Conservation (phyloP, 2,888 invertebrate species). For the Eugnorisma glareosa region DNA sequence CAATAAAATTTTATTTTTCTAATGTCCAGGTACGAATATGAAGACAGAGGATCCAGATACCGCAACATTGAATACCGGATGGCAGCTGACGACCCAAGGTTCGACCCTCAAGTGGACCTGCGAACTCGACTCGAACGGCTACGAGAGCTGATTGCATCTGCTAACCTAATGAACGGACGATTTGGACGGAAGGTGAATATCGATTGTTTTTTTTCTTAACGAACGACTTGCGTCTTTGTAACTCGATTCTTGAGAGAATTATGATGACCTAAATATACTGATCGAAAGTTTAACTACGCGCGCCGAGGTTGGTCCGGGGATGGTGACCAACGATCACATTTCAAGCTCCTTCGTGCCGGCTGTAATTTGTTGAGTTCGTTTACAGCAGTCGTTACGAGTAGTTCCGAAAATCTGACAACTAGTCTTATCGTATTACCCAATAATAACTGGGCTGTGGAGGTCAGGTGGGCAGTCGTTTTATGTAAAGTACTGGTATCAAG, state of each 20-base stretch:
- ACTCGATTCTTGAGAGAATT: not conserved
- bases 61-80: conserved; percentile 88
- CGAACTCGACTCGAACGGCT: conserved; percentile 86
- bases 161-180: conserved; percentile 94
- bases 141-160: conserved; percentile 91
- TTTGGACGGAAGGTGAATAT: conserved; percentile 93
- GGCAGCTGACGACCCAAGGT: conserved; percentile 89
- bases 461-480: not conserved
- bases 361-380: not conserved
- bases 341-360: not conserved
- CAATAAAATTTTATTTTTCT: not conserved
- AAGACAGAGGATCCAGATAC: conserved; percentile 81
- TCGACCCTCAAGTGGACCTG: conserved; percentile 88
- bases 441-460: not conserved
- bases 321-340: not conserved
- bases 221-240: not conserved
- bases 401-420: not conserved
- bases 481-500: not conserved
- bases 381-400: not conserved
- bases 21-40: conserved; percentile 79
- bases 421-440: not conserved
- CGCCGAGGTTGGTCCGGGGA: not conserved
- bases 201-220: not conserved
- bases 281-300: not conserved
- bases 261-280: not conserved